Base-by-base conservation (phyloP, 2,888 invertebrate species). In the Acronicta psi region DNA sequence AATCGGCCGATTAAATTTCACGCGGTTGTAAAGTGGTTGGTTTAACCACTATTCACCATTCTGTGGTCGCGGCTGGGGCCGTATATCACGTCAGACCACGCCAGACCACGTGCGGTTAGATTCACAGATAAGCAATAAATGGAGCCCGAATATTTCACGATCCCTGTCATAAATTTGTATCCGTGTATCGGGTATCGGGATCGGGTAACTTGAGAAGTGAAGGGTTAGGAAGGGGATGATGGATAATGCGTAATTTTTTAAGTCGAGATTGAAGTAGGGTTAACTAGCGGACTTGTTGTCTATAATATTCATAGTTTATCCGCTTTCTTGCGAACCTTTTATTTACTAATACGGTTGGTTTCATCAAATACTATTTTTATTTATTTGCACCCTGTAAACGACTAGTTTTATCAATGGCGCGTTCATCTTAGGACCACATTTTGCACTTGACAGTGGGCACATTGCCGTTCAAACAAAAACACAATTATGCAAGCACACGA, bases 151-250 rank as follows among this genome's bases (percentile, higher is more conserved):
- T 65, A 77, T 64, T 64, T 72, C 61, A 72, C 46, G 80, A 84
- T 77, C 54, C 81, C 77, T 80, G 79, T 85, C 87, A 87, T 91
- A 90, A 90, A 92, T 92, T 86, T 85, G 86, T 87, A 84, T 82
- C 80, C 79, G 80, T 82, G 85, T 92, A 92, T 92, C 91, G 81
- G 65, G 56, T 73, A 56, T 55, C 41, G 77, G 80, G 78, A 89
- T 89, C 88, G 72, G 67, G 90, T 87, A 87, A 89, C 87, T 78
- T 67, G 90, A 90, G 83, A 81, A 74, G 69, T 74, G 55, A 52
- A 62, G 70, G 62, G 68, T 75, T 49, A 51, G 50, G 14, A 54
- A 42, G 55, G 69, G 66, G 62, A 60, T 75, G 79, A 75, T 72
- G 56, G 36, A 77, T 61, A 51, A 44, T 43, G 41, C 23, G 60